A percentile compares a stretch with the other conserved stretches of the same genome.
These are phyloP conservation scores for Gambusia holbrooki DNA, from an alignment of 2,113 vertebrate genomes.

Conservation along the genomic window DNA sequence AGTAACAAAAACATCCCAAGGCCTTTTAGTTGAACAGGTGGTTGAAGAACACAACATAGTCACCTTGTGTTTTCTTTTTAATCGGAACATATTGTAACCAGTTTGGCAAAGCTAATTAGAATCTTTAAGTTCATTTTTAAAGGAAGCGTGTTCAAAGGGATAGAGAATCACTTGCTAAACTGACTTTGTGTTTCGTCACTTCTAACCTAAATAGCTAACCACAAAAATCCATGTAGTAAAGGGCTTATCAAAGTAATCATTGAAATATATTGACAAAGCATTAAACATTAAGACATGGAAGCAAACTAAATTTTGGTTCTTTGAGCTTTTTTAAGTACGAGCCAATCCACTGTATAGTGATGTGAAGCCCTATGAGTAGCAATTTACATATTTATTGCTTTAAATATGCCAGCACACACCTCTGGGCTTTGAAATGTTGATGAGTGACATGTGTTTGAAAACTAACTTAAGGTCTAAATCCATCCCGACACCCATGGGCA, in stretches of 20 bases:
- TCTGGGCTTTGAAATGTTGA: constrained; percentile 49
- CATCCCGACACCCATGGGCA: constrained; percentile 45
- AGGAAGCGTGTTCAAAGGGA: background rate
- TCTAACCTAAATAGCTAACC: too few relatives aligned
- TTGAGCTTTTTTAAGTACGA: constrained; percentile 5
- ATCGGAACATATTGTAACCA: too few relatives aligned
- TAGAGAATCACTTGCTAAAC: background rate
- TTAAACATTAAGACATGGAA: background rate
- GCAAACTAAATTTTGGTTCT: background rate
- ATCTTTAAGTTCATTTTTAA: constrained; percentile 7
- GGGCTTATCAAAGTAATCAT: background rate
- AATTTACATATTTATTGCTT: constrained; percentile 61
- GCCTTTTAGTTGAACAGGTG: too few relatives aligned
- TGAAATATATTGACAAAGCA: background rate
- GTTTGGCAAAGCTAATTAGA: background rate
- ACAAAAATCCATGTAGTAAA: too few relatives aligned
- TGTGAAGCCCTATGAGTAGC: constrained; percentile 28
- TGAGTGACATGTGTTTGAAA: constrained; percentile 58
- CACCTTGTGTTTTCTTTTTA: too few relatives aligned
- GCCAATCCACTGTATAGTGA: constrained; percentile 15
- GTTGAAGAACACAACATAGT: too few relatives aligned
- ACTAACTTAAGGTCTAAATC: constrained; percentile 58
- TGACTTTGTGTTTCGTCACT: too few relatives aligned
- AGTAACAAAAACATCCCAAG: too few relatives aligned
- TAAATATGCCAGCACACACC: constrained; percentile 47